Base-by-base conservation (phyloP, 2,888 invertebrate species). In the Eristalis intricaria region DNA sequence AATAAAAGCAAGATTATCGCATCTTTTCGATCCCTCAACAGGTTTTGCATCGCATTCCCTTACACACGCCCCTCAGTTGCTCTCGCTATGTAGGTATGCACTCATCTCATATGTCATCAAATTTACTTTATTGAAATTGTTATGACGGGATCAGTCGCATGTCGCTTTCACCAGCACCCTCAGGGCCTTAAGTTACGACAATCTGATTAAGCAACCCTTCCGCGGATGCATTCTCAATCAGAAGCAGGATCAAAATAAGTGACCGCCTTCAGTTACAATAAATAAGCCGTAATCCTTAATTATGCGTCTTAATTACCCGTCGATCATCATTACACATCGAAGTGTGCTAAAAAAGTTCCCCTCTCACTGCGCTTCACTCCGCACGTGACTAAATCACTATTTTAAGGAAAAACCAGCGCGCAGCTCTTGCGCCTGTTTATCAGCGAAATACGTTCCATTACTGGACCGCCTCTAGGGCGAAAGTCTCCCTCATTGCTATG, bases 401-500 rank as follows among this genome's bases (percentile, higher is more conserved):
- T 50, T 19, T 2, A 7, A 5, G 19, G 5, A 19, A 50, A 19
- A 8, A 50, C 8, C 1, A n/a, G 19, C 19, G 5, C 19, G 8
- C 50, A 1, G 50, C 50, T 2, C 56, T 43, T 63, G n/a, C 29
- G n/a, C 10, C 23, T 19, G 32, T 61, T 71, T 61, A 26, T n/a
- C 11, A 61, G 35, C 8, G 13, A 58, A 70, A 61, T 43, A 8
- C 43, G 19, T 43, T 35, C 15, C 43, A 73, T 73, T 64, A 50
- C 4, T 29, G 4, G 0, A 22, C 13, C 11, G 65, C 82, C 50
- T 38, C 32, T 35, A 60, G 61, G 83, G 78, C 70, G 65, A 40
- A 64, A 70, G 50, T 50, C 50, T 58, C 63, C 63, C 26, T 56
- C 32, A 77, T 85, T 73, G 73, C 63, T 81, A 85, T 85, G 81